Percentiles rank a stretch among this genome's conserved stretches.
Evolutionary conservation across 1,140 invertebrate genomes (phyloP).

Genomic region (Heterodera carotae): DNA sequence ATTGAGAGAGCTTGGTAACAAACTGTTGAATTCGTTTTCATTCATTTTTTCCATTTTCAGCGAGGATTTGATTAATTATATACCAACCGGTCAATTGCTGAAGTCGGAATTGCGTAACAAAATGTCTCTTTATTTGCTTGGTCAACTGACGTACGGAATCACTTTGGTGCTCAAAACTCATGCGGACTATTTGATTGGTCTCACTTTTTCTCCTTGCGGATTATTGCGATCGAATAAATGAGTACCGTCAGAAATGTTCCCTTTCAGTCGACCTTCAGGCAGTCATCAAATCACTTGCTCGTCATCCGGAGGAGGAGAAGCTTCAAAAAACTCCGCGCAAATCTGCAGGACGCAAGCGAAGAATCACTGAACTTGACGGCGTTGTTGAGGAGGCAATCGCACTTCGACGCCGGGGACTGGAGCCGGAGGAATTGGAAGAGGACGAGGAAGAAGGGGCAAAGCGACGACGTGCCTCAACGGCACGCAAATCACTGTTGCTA

Average conservation of each 20-base stretch:
- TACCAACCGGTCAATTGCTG: slow-evolving; percentile 24
- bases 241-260: neutral
- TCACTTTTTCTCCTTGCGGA: neutral
- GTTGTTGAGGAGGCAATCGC: neutral
- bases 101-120: slow-evolving; percentile 30
- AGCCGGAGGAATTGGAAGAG: slow-evolving; percentile 20
- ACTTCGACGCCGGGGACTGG: neutral
- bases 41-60: slow-evolving; percentile 1
- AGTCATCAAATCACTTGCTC: neutral
- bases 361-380: neutral
- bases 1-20: slow-evolving; percentile 23
- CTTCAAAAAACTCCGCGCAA: neutral
- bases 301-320: neutral
- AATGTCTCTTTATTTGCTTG: slow-evolving; percentile 37
- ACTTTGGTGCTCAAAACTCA: slow-evolving; percentile 25
- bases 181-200: slow-evolving; percentile 15
- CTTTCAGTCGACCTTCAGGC: slow-evolving; percentile 11
- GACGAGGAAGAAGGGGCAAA: neutral
- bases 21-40: neutral
- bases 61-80: slow-evolving; percentile 20
- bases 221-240: neutral
- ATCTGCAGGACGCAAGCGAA: neutral
- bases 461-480: neutral
- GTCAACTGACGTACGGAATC: slow-evolving; percentile 30
- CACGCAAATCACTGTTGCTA: neutral